These are phyloP conservation scores for Argyresthia albistria DNA, from an alignment of 2,888 invertebrate genomes.

Conservation along the genomic window DNA sequence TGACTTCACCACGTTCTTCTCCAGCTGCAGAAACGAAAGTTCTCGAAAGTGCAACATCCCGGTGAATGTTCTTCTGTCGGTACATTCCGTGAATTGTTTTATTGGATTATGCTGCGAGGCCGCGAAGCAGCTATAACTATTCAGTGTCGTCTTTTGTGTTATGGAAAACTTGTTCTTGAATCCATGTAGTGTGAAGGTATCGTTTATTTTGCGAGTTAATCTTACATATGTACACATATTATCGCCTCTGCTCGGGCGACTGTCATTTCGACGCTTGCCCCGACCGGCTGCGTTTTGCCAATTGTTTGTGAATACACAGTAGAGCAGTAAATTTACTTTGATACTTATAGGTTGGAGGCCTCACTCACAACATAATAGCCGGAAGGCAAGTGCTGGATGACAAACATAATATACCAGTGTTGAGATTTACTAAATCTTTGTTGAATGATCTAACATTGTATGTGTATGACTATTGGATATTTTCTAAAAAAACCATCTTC, in stretches of 20 bases:
- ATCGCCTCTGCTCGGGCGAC: constrained; percentile 50
- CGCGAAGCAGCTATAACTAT: constrained; percentile 72
- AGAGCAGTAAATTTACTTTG: no score
- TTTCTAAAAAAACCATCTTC: no score
- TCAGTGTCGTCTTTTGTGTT: constrained; percentile 73
- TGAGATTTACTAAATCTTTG: no score
- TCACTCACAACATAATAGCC: no score
- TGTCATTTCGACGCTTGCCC: constrained; percentile 38
- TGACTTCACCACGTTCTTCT: no score
- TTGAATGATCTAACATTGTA: no score
- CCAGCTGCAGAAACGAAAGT: no score
- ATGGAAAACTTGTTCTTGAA: constrained; percentile 73
- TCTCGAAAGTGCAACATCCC: no score
- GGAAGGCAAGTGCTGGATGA: no score
- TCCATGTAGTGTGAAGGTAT: constrained; percentile 72
- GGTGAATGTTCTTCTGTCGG: constrained; percentile 26
- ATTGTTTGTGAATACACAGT: constrained; percentile 56
- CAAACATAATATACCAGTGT: no score
- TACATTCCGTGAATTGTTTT: constrained; percentile 70
- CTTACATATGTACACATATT: constrained; percentile 74
- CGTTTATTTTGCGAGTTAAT: constrained; percentile 72
- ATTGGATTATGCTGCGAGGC: constrained; percentile 70
- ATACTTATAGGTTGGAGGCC: no score
- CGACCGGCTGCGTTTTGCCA: constrained; percentile 22
- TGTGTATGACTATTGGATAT: no score